These are phyloP conservation scores for Xiphophorus hellerii DNA, from an alignment of 2,113 vertebrate species.

Conservation along the genomic window DNA sequence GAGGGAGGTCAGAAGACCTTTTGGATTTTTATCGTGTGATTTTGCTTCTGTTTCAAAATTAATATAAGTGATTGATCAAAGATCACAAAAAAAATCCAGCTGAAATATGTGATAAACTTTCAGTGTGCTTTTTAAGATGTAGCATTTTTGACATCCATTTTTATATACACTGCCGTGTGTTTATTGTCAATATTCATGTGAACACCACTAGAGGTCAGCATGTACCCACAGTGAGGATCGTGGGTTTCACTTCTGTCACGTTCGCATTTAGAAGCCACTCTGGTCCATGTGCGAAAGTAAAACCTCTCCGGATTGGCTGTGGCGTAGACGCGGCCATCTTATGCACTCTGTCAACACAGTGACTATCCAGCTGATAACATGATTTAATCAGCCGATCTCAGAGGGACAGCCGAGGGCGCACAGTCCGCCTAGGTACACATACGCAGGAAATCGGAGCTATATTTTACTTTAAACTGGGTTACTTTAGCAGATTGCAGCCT, in stretches of 20 bases:
- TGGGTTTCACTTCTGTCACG: slow-evolving; percentile 39
- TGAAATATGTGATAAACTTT: no score
- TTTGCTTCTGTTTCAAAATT: no score
- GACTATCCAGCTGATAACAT: slow-evolving; percentile 25
- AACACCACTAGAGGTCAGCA: slow-evolving; percentile 63
- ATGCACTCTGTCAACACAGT: slow-evolving; percentile 65
- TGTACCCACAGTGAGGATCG: slow-evolving; percentile 11
- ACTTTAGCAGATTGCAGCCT: slow-evolving; percentile 13
- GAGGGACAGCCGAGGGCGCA: background rate
- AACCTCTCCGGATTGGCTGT: slow-evolving; percentile 77
- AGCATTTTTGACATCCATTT: no score
- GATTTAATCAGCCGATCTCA: slow-evolving; percentile 10
- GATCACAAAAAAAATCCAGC: no score
- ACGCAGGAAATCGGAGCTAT: background rate
- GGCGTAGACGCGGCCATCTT: slow-evolving; percentile 80
- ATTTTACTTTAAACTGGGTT: background rate
- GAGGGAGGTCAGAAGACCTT: no score
- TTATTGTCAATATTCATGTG: no score
- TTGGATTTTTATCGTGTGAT: no score
- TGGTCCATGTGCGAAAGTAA: slow-evolving; percentile 71
- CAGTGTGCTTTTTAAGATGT: no score
- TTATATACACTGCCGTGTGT: background rate
- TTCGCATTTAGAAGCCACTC: slow-evolving; percentile 45
- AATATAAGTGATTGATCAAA: no score
- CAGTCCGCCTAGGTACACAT: background rate